Evolutionary conservation across 2,888 invertebrate species (phyloP).

Genomic region (Euproctis similis): DNA sequence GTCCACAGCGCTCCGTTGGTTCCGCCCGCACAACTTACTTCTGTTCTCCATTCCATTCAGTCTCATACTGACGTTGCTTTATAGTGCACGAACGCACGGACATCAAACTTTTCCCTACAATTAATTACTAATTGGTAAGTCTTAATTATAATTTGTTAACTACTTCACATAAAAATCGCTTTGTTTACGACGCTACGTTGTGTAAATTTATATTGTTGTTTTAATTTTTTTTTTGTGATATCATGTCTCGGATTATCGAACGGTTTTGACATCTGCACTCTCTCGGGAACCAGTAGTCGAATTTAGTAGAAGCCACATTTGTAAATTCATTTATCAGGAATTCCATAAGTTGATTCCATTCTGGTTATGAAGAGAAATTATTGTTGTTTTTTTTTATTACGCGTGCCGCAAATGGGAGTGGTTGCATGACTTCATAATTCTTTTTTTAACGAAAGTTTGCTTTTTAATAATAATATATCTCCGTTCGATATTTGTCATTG

Average conservation of each 20-base stretch:
- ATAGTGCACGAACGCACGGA: constrained; percentile 51
- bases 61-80: constrained; percentile 48
- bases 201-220: too few species aligned
- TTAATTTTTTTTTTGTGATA: constrained; percentile 5
- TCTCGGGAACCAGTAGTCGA: constrained; percentile 35
- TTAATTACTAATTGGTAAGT: constrained; percentile 52
- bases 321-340: constrained; percentile 31
- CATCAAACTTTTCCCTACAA: constrained; percentile 25
- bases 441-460: constrained; percentile 17
- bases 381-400: background rate
- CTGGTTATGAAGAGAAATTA: constrained; percentile 10
- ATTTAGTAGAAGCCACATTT: constrained; percentile 20
- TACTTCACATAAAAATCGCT: constrained; percentile 7
- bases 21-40: background rate
- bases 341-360: constrained; percentile 10
- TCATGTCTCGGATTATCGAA: constrained; percentile 11
- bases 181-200: constrained; percentile 4
- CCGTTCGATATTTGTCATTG: too few species aligned
- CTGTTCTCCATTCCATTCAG: constrained; percentile 31
- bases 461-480: too few species aligned
- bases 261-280: constrained; percentile 17
- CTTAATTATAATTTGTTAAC: constrained; percentile 19
- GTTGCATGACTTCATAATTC: constrained; percentile 42
- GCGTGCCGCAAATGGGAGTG: constrained; percentile 32
- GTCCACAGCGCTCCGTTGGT: constrained; percentile 5